A percentile compares a stretch with the other conserved stretches of the same genome.
Conservation (phyloP, 2,797 vertebrate species). For the Saxicola maurus region DNA sequence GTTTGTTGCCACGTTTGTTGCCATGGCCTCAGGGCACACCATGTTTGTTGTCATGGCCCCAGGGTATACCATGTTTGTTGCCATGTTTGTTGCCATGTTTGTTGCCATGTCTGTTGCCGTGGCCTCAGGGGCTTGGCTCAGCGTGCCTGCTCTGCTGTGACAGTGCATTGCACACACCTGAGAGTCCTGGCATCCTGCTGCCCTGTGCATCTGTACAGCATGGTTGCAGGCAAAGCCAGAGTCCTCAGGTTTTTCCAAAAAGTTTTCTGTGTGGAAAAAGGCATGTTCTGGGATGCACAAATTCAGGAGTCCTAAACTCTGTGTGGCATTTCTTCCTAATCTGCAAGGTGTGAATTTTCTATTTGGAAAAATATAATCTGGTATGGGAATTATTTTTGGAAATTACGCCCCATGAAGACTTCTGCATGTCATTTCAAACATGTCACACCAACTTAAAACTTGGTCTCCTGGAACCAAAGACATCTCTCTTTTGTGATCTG, state of each 20-base stretch:
- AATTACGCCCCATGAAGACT: neutral
- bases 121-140: fast-evolving
- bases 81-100: neutral
- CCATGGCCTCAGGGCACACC: too few species aligned
- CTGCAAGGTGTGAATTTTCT: fast-evolving
- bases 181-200: fast-evolving
- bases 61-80: neutral
- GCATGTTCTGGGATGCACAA: too few species aligned
- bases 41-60: neutral
- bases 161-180: fast-evolving
- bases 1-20: neutral
- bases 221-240: neutral
- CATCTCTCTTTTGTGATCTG: neutral
- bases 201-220: neutral
- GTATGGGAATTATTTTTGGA: neutral
- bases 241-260: neutral
- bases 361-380: neutral
- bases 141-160: fast-evolving
- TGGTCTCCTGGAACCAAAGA: neutral
- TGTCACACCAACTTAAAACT: neutral
- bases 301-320: neutral
- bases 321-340: neutral
- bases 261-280: neutral
- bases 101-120: too few species aligned
- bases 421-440: neutral